phyloP scores from a whole-genome alignment of 1,140 invertebrate genomes.

The Drosophila equinoxialis region DNA sequence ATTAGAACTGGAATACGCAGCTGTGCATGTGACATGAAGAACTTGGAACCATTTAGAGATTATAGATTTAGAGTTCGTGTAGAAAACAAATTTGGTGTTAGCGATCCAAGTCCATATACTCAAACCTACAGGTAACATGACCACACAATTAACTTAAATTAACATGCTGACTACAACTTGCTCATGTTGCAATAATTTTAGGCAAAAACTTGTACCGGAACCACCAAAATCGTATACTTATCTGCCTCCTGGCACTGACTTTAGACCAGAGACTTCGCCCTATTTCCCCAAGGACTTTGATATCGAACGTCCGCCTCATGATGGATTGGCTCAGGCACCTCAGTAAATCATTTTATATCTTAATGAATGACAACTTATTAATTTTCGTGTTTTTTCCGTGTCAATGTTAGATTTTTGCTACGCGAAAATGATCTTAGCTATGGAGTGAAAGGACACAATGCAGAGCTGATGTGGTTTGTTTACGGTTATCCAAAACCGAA shows the following conservation, averaged over 20 bases:
- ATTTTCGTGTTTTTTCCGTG: not conserved
- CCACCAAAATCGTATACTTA: conserved; percentile 91
- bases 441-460: conserved; percentile 94
- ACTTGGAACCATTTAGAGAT: conserved; percentile 92
- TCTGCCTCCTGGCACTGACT: conserved; percentile 91
- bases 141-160: not conserved
- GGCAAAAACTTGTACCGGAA: conserved; percentile 91
- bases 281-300: conserved; percentile 96
- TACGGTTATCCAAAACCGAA: conserved; percentile 96
- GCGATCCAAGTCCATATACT: conserved; percentile 95
- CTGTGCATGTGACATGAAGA: conserved; percentile 92
- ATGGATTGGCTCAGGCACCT: conserved; percentile 91
- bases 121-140: conserved; percentile 86
- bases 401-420: conserved; percentile 87
- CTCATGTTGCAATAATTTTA: conserved; percentile 8
- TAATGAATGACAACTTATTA: not conserved
- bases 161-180: too few species aligned
- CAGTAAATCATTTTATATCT: conserved; percentile 60
- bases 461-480: conserved; percentile 94
- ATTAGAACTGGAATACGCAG: conserved; percentile 91
- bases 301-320: conserved; percentile 92
- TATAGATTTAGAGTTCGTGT: conserved; percentile 97
- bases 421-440: conserved; percentile 93
- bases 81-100: conserved; percentile 98
- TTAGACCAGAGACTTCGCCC: conserved; percentile 93